Evolutionary conservation across 2,888 invertebrate genomes (phyloP), one percentile per base, ranked within the genome.

Genomic region (Schizaphis graminum): DNA sequence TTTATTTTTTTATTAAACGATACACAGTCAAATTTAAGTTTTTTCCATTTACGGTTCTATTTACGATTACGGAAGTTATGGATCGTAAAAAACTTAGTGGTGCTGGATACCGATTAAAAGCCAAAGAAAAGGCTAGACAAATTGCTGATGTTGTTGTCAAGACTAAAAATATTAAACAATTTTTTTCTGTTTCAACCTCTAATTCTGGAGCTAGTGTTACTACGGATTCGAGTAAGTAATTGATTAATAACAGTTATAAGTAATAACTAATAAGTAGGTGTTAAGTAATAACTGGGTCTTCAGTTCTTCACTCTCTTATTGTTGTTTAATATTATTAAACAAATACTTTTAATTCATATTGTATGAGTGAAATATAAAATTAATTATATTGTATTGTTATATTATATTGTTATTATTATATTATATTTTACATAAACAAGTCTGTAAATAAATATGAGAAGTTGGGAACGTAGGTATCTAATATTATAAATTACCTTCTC

Each of bases 141-240:
- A 67, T 77, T 47, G 90, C 90, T 61, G 61, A 67, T 91, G 61
- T 89, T 57, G 24, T 47, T 47, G 35, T 61, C n/a, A 91, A 91
- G 49, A 91, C 90, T 67, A 91, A 91, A 91, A 67, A 47, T 89
- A 89, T 89, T 57, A 56, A 89, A 89, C 41, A 57, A 44, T 89
- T 56, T 61, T 90, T 67, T 91, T 47, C 90, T 91, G 90, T 91
- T 91, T 91, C 90, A 91, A 91, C 90, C 49, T n/a, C 44, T 41
- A 47, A 89, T 89, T 89, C 90, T 91, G 90, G 90, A 91, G 49
- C 77, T 49, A 91, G 77, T 91, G 41, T 89, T 44, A 56, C 47
- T 67, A n/a, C 90, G 35, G 90, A 91, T 77, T 91, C 90, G 90
- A 91, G 67, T 91, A 91, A 91, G 67, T 49, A 91, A 91, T 67